A percentile compares a stretch with the other conserved stretches of the same genome.
phyloP scores from a whole-genome alignment of 64 coral and sea anemone genomes.

The Montipora foliosa region DNA sequence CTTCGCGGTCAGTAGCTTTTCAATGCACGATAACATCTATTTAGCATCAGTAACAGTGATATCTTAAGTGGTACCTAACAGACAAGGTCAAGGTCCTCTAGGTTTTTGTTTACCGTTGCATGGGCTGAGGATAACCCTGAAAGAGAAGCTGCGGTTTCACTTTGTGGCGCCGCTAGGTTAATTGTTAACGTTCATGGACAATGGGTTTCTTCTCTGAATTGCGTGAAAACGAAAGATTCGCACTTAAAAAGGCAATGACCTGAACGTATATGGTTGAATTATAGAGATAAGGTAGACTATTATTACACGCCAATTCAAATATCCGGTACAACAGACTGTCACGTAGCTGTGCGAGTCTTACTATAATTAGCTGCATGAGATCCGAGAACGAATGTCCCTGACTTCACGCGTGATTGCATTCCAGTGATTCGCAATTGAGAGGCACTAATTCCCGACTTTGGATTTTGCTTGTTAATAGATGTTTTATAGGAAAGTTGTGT shows the following conservation, averaged over 20 bases:
- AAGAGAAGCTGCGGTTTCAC: neutral
- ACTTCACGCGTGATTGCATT: too few relatives aligned
- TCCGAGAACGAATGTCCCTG: too few relatives aligned
- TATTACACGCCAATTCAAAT: neutral
- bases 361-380: neutral
- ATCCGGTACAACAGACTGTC: neutral
- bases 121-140: neutral
- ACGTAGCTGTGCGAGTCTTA: neutral
- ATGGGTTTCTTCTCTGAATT: neutral
- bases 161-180: neutral
- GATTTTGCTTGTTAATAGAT: too few relatives aligned
- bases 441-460: too few relatives aligned
- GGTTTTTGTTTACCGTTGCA: neutral
- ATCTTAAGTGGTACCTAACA: too few relatives aligned
- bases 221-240: constrained; percentile 7
- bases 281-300: neutral
- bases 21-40: too few relatives aligned
- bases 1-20: too few relatives aligned
- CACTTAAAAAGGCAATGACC: neutral
- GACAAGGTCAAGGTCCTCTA: neutral
- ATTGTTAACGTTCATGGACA: neutral
- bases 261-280: neutral
- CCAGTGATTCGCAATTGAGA: too few relatives aligned
- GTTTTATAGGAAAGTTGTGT: too few relatives aligned
- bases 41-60: too few relatives aligned